These are phyloP conservation scores for Harpagifer antarcticus DNA, from an alignment of 2,797 vertebrate genomes.

Conservation along the genomic window DNA sequence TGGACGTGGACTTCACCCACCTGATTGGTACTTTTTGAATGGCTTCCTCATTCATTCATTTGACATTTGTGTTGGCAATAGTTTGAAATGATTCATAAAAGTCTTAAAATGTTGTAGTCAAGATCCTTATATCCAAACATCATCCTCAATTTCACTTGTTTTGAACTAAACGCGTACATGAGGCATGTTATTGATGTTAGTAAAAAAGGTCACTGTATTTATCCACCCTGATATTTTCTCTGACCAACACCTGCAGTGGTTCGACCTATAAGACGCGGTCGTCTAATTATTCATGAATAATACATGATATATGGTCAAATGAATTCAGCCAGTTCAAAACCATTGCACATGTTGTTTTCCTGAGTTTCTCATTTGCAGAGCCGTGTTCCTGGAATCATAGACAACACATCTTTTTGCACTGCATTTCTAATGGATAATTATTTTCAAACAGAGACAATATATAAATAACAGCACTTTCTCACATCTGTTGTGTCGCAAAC, in stretches of 20 bases:
- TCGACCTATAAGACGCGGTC: slow-evolving; percentile 60
- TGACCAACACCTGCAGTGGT: slow-evolving; percentile 60
- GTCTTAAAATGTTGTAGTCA: neutral
- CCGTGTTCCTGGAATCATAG: slow-evolving; percentile 17
- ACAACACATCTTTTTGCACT: slow-evolving; percentile 47
- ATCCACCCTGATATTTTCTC: slow-evolving; percentile 32
- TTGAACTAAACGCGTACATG: slow-evolving; percentile 14
- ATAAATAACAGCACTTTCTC: slow-evolving; percentile 49
- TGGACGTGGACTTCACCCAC: slow-evolving; percentile 94
- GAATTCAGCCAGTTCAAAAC: slow-evolving; percentile 3
- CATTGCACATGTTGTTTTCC: slow-evolving; percentile 16
- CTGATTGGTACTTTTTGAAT: slow-evolving; percentile 87
- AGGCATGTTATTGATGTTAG: slow-evolving; percentile 27
- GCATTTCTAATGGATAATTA: slow-evolving; percentile 35
- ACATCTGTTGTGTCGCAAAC: slow-evolving; percentile 58
- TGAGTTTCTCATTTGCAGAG: slow-evolving; percentile 8
- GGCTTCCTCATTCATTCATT: neutral
- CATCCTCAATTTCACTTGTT: neutral
- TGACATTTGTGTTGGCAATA: neutral
- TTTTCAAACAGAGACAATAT: slow-evolving; percentile 39
- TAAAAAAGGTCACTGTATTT: slow-evolving; percentile 66
- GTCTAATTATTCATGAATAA: slow-evolving; percentile 70
- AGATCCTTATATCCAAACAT: slow-evolving; percentile 1
- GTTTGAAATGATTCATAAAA: neutral
- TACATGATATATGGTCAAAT: slow-evolving; percentile 36